Evolutionary conservation across 2,888 invertebrate genomes (phyloP).

Genomic region (Junonia oenone): DNA sequence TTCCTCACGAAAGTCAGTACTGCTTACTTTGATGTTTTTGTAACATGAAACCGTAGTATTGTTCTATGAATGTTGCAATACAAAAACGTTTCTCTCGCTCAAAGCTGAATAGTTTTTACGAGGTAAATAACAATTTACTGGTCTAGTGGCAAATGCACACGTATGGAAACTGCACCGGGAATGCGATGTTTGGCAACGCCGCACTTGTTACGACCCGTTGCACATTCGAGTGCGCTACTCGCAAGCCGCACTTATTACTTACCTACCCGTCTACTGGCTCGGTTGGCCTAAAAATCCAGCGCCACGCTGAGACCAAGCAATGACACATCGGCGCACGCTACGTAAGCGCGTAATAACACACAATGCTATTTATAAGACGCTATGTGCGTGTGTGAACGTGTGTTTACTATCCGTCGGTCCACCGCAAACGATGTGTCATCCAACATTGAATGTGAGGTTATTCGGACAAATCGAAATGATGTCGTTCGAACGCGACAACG

Average conservation of each 20-base stretch:
- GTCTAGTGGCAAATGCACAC: slow-evolving; percentile 25
- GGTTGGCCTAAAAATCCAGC: slow-evolving; percentile 37
- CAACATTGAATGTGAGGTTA: slow-evolving; percentile 62
- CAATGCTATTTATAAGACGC: slow-evolving; percentile 69
- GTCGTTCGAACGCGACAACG: slow-evolving; percentile 32
- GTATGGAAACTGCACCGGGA: slow-evolving; percentile 45
- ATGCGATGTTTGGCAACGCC: slow-evolving; percentile 61
- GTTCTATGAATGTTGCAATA: background rate
- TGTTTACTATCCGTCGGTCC: slow-evolving; percentile 71
- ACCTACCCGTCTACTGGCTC: slow-evolving; percentile 50
- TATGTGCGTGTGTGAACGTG: slow-evolving; percentile 62
- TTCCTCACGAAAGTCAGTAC: slow-evolving; percentile 23
- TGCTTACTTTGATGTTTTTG: background rate
- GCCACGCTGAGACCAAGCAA: slow-evolving; percentile 47
- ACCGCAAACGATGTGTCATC: slow-evolving; percentile 72
- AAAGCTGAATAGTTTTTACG: background rate
- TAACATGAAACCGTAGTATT: background rate
- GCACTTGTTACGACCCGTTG: slow-evolving; percentile 47
- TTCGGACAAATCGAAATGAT: slow-evolving; percentile 56
- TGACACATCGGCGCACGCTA: slow-evolving; percentile 66
- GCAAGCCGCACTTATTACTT: slow-evolving; percentile 35
- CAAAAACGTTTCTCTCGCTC: background rate
- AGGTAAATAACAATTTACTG: slow-evolving; percentile 5
- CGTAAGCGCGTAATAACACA: slow-evolving; percentile 67
- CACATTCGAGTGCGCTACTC: slow-evolving; percentile 47